Evolutionary conservation across 1,140 invertebrate genomes (phyloP).

Genomic region (Triops longicaudatus): DNA sequence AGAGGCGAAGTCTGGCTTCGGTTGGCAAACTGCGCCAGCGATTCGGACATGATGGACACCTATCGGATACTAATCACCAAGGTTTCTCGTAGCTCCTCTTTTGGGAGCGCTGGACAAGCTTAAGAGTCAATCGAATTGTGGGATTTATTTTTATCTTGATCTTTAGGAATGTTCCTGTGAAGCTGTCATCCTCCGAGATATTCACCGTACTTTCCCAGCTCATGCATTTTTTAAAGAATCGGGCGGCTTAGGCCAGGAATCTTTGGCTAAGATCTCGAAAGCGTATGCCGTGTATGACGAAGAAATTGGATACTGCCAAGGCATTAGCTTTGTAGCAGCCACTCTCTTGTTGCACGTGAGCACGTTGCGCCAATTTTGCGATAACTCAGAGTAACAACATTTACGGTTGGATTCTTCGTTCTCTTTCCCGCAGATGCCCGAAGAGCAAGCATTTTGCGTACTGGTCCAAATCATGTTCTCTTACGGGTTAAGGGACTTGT

Average conservation of each 20-base stretch:
- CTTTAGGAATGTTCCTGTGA: constrained; percentile 71
- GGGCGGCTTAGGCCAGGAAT: constrained; percentile 86
- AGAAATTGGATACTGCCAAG: constrained; percentile 98
- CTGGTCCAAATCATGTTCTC: constrained; percentile 95
- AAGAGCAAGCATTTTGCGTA: constrained; percentile 97
- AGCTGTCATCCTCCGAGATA: constrained; percentile 87
- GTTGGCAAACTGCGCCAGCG: constrained; percentile 73
- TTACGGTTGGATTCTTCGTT: not conserved
- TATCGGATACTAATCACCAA: constrained; percentile 88
- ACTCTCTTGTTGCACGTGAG: constrained; percentile 25
- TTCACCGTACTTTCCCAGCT: constrained; percentile 95
- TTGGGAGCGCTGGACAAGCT: constrained; percentile 21
- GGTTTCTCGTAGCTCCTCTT: constrained; percentile 41
- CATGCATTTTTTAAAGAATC: constrained; percentile 95
- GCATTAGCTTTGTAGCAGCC: constrained; percentile 25
- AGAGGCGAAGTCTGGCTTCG: constrained; percentile 96
- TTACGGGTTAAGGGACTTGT: constrained; percentile 83
- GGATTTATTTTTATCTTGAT: constrained; percentile 37
- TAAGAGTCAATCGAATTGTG: constrained; percentile 27
- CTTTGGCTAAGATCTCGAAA: constrained; percentile 88
- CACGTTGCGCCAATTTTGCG: not conserved
- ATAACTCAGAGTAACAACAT: not conserved
- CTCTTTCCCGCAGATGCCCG: constrained; percentile 75
- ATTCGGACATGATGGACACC: constrained; percentile 77
- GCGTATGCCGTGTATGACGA: constrained; percentile 95